Evolutionary conservation across 2,888 invertebrate species (phyloP), one percentile per base, ranked within the genome.

Genomic region (Tridacna crocea): DNA sequence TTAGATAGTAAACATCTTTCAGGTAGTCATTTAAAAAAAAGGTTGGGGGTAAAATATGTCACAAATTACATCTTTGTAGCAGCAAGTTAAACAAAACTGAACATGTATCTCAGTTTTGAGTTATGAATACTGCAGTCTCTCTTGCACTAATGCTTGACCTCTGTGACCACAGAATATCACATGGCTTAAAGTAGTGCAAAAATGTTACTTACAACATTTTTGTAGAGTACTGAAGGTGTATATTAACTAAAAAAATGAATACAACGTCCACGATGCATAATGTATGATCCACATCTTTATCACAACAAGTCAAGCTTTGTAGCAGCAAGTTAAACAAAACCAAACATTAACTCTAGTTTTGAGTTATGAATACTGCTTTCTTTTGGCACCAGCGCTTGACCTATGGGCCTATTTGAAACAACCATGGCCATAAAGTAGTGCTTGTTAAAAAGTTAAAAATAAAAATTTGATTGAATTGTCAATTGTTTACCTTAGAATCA

Each of bases 401-500:
- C 65, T 26, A 65, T 26, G 65, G 8, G 27, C 12, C 17, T 26
- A 13, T 15, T 8, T 12, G 24, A 15, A 11, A 26, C 26, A 11
- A 27, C 24, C 22, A 27, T 26, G 24, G 65, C 65, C 26, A n/a
- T 65, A 26, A 65, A 65, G 26, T 15, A 26, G 65, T 65, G 65
- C 65, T 27, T 3, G 10, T 15, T 55, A 55, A 6, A 36, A 36
- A 2, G 8, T 2, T 36, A 8, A 36, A 4, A 36, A 2, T 36
- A 36, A 36, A 36, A 2, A 36, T 4, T 36, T 36, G 36, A 55
- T 19, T 1, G 55, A 55, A 55, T 55, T 55, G 55, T 36, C 36
- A 36, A 61, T 66, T 1, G 24, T 24, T 51, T 76, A 93, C 93
- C 95, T 95, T 90, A 99, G 96, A 92, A 99, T 98, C 98, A 99